A percentile compares a stretch with the other conserved stretches of the same genome.
Evolutionary conservation across 2,113 vertebrate genomes (phyloP).

Genomic region (Tyto alba): DNA sequence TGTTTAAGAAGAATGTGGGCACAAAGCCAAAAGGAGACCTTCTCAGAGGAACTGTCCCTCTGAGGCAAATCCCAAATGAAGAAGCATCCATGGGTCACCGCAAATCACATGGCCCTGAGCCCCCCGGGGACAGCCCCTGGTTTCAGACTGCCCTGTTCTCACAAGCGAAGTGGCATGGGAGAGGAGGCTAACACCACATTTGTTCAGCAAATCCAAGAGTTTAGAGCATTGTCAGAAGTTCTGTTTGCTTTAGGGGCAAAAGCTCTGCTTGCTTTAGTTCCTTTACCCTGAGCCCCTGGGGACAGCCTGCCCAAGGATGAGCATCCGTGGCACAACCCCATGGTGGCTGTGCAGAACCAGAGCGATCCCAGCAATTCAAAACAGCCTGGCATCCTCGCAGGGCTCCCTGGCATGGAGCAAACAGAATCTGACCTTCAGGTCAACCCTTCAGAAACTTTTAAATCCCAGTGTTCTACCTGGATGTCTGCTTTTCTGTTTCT

Average conservation of each 20-base stretch:
- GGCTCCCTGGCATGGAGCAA: neutral
- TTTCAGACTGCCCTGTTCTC: neutral
- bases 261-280: neutral
- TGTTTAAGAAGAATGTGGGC: fast-evolving
- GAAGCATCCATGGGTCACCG: neutral
- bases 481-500: neutral
- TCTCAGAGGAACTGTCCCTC: neutral
- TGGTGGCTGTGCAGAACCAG: fast-evolving
- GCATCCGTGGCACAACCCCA: neutral
- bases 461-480: neutral
- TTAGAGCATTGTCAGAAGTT: neutral
- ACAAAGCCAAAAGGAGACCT: neutral
- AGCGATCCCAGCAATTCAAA: neutral
- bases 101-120: neutral
- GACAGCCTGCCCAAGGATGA: neutral
- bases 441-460: neutral
- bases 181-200: neutral
- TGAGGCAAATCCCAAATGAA: neutral
- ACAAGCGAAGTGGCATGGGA: fast-evolving
- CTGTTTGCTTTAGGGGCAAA: neutral
- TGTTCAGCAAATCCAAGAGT: neutral
- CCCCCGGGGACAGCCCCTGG: neutral
- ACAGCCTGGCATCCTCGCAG: neutral
- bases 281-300: neutral
- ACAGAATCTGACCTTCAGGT: neutral